Evolutionary conservation across 2,797 vertebrate genomes (phyloP), one percentile per base, ranked within the genome.

Genomic region (Kryptopterus vitreolus): DNA sequence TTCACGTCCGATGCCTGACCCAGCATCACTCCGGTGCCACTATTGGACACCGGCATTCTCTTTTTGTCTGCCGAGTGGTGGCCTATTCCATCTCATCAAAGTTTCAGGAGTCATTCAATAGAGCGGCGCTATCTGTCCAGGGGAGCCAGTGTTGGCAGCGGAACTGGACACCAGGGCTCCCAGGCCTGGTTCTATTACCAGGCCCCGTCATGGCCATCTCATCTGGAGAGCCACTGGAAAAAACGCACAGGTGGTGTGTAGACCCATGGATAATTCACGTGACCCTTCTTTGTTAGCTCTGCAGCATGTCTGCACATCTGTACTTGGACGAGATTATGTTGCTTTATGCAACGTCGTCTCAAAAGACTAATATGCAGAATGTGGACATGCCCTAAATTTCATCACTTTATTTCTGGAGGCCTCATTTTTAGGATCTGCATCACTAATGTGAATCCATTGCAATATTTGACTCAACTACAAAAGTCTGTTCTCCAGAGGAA

Each of bases 41-140:
- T 81, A 76, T 76, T 81, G 79, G 79, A 70, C 73, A 81, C 81
- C 77, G 80, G 72, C 70, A 70, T 77, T 83, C 55, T 55, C 58
- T 80, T 81, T 83, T 85, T 86, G 81, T 85, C 77, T 82, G 65
- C 73, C 50, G 77, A 77, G 69, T 48, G 62, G 76, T 81, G 81
- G 83, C 81, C 77, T 81, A 85, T 83, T 85, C 77, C 2, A 13
- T 65, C 83, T 86, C 83, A 86, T 86, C 79, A 86, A 86, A 83
- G 50, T 85, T 86, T 86, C 65, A 86, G 62, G 74, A 86, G 85
- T 86, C 81, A 86, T 86, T 86, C 83, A 86, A 85, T 85, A 82
- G 69, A 80, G 79, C 77, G 26, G 46, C 82, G 58, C 70, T 26
- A 74, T 50, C 79, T 78, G 68, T 82, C 79, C 62, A 78, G 73